Evolutionary conservation across 2,888 invertebrate species (phyloP), one percentile per base, ranked within the genome.

Genomic region (Parasteatoda lunata): DNA sequence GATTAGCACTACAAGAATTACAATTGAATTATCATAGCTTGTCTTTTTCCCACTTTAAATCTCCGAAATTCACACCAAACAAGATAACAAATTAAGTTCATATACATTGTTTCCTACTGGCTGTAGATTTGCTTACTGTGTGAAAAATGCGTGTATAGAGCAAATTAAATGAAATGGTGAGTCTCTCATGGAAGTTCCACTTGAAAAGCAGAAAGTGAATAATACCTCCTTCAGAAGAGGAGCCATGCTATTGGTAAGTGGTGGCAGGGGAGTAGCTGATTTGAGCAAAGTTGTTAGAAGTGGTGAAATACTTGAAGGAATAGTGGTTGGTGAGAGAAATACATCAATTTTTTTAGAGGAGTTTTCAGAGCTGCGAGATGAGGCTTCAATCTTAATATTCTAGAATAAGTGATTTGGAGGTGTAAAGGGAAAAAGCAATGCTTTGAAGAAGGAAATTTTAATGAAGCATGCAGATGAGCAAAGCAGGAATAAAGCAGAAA

Each of bases 201-300:
- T 59, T 13, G 7, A 13, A 13, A 59, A 9, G 7, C 9, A 59
- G 59, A 9, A 30, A n/a, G n/a, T 8, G n/a, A 47, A n/a, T 0
- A 48, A 75, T 87, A 87, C 87, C 82, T 87, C 82, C 78, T 82
- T 87, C 5, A 73, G 49, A 15, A 65, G 77, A 64, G 82, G 59
- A 69, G 84, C 78, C 84, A 84, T 77, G 75, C 72, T 72, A 78
- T 79, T 84, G 72, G 59, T 80, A 72, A 69, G 66, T 59, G 88
- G 69, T 48, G 80, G 49, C 45, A 72, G 15, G 45, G 87, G 77
- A 71, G 77, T 64, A 68, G 84, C 75, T 51, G 94, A 94, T 91
- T 97, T 96, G 5, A 97, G 92, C 64, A 97, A 93, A 71, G 96
- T 96, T 8, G 97, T 96, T 72, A 97, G 93, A 69, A 97, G 92